Evolutionary conservation across 1,140 invertebrate species (phyloP), one percentile per base, ranked within the genome.

Genomic region (Diachasma alloeum): DNA sequence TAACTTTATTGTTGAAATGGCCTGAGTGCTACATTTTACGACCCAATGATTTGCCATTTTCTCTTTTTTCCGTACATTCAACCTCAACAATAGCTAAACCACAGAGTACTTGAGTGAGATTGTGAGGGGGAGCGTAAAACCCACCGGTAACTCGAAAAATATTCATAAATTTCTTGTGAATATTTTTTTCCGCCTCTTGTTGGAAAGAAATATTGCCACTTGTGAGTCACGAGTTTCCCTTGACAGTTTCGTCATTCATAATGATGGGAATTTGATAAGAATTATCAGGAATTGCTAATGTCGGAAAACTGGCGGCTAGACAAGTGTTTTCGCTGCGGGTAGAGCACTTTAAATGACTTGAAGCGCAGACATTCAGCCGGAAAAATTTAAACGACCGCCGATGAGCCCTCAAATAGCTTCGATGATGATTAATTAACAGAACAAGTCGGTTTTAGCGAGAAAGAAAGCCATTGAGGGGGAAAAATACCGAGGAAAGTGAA

Each of bases 1-100:
- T 72, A 56, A 63, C 59, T 17, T 72, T 31, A 53, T 53, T 72
- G 46, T 72, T 69, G 11, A 44, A 37, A 42, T 19, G 39, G 17
- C 11, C 31, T 48, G 22, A 44, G 36, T 26, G 73, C 59, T 74
- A 74, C 67, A 74, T 24, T 74, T 74, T 74, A 74, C 59, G 59
- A 74, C 66, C 39, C 24, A 66, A 46, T 63, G 39, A 67, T 74
- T 74, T 67, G 24, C 59, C 37, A 74, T 66, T 74, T 74, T 74
- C 56, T 74, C 72, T 74, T 72, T 72, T 74, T 63, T 63, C 59
- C 59, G 59, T 63, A 26, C 59, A 63, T 63, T 63, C 59, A 63
- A 63, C 59, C 59, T 63, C 59, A 26, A 63, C 59, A 63, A 63
- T 63, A 63, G 59, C 59, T 11, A 63, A 63, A 63, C 59, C 59